Evolutionary conservation across 2,888 invertebrate genomes (phyloP), one percentile per base, ranked within the genome.

Genomic region (Hofmannophila pseudospretella): DNA sequence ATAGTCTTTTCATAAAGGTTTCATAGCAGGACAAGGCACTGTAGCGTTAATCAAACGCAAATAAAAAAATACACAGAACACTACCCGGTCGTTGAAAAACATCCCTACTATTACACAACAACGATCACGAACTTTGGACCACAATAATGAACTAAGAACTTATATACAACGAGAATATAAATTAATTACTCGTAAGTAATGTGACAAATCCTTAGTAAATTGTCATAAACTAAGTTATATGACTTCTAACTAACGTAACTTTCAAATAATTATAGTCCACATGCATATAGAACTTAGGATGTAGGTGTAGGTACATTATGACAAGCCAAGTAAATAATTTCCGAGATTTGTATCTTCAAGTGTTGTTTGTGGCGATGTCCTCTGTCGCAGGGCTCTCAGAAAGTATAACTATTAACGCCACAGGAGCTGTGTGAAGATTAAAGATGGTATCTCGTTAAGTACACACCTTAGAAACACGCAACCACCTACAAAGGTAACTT

Each of bases 1-100:
- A n/a, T 51, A 49, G 54, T 57, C 64, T 67, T 71, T 75, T 77
- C 70, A 73, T 69, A 71, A 65, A 68, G 62, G 65, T 57, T 58
- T 56, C 52, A 62, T 54, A 51, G 41, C 45, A 44, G 52, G 44
- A 45, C 43, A 44, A 47, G 48, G 48, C 54, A 66, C 62, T 63
- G 60, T 64, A 57, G 55, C 61, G 63, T 66, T 60, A 67, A 62
- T 66, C 63, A 65, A 59, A 61, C 66, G 56, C 60, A 54, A 36
- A 49, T 49, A 51, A 59, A 63, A 54, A 56, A 49, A 32, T 22
- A n/a, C n/a, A n/a, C n/a, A n/a, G n/a, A n/a, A n/a, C n/a, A n/a
- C n/a, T n/a, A n/a, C n/a, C n/a, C n/a, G n/a, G n/a, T n/a, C n/a
- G n/a, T n/a, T n/a, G n/a, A n/a, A n/a, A n/a, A n/a, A n/a, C n/a